A percentile compares a stretch with the other conserved stretches of the same genome.
These are phyloP conservation scores for Coilia nasus DNA, from an alignment of 2,797 vertebrate species.

Conservation along the genomic window DNA sequence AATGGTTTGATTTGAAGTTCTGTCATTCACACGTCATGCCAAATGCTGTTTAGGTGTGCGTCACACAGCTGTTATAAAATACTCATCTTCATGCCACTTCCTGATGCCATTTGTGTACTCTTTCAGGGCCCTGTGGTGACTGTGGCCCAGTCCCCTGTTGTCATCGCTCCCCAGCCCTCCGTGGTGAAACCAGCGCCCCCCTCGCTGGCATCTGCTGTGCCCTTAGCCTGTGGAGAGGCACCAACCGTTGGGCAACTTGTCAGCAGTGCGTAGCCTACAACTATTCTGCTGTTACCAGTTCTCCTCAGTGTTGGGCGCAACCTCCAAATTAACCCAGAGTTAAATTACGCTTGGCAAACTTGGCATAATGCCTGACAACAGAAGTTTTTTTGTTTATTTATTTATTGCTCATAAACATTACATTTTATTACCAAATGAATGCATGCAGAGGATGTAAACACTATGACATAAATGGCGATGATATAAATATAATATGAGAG, in stretches of 20 bases:
- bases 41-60: neutral
- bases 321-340: neutral
- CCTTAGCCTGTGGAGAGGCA: constrained; percentile 85
- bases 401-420: neutral
- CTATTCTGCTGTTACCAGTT: constrained; percentile 23
- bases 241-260: constrained; percentile 93
- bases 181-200: constrained; percentile 61
- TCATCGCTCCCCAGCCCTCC: constrained; percentile 78
- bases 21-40: neutral
- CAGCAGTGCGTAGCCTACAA: constrained; percentile 80
- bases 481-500: neutral
- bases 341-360: constrained; percentile 11
- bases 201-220: constrained; percentile 59
- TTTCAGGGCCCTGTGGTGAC: constrained; percentile 70
- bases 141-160: constrained; percentile 79
- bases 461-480: neutral
- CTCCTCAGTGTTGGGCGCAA: neutral
- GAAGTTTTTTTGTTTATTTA: constrained; percentile 7
- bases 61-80: neutral
- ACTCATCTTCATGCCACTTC: neutral
- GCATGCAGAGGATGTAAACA: neutral
- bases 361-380: neutral
- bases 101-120: constrained; percentile 15
- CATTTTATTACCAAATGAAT: neutral
- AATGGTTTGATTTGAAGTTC: neutral